Evolutionary conservation across 2,888 invertebrate species (phyloP), one percentile per base, ranked within the genome.

Genomic region (Agrotis segetum): DNA sequence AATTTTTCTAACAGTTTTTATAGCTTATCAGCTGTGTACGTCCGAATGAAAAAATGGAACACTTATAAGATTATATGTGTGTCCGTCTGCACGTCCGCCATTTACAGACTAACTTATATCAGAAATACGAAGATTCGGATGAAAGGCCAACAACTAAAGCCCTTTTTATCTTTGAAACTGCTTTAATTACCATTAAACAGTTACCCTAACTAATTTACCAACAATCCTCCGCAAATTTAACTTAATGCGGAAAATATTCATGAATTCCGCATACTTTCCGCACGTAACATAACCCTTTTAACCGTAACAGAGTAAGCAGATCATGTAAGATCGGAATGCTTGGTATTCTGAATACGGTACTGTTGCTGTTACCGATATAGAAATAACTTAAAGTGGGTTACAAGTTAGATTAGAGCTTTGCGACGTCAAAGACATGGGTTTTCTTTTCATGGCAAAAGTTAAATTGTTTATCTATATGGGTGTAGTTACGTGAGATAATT

Each of bases 251-350:
- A 3, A 34, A 53, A 40, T 14, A 63, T 64, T 44, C 24, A 44
- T 44, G n/a, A 44, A 14, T 47, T 46, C 29, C 17, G 44, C 3
- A 14, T 21, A 62, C 44, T 66, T 17, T 19, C 6, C 14, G 3
- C 52, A n/a, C 14, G 40, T 59, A 76, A 59, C 59, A 44, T 53
- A 29, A 47, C n/a, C 58, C 76, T 52, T 67, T 52, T 65, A 44
- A 47, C 67, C 1, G 19, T 19, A 82, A 85, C 81, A 19, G 70
- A 65, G 75, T 80, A 75, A 69, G 61, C 64, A 77, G 81, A 80
- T 65, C 52, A 69, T 71, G 59, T 72, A 61, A 77, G 81, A 75
- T 70, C 14, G 76, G 81, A 69, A 74, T 79, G 68, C 60, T 24
- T 24, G 58, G 61, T 62, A 75, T 75, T 75, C 69, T 62, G 50